A percentile compares a stretch with the other conserved stretches of the same genome.
phyloP scores from a whole-genome alignment of 2,888 invertebrate species.

The Griposia aprilina region DNA sequence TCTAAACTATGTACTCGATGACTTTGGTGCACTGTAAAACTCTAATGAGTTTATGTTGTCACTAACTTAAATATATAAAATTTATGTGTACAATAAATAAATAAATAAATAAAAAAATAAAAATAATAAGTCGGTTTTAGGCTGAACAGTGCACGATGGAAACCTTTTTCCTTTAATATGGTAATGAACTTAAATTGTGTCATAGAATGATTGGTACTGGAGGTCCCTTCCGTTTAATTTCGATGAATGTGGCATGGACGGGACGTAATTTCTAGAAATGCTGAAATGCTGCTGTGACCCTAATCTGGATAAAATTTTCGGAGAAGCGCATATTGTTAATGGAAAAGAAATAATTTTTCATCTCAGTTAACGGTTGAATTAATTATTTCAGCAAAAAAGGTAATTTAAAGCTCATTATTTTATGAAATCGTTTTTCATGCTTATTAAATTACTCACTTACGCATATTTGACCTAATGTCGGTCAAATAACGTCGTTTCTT shows the following conservation, averaged over 20 bases:
- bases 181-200: not conserved
- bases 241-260: not conserved
- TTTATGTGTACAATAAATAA: too few species aligned
- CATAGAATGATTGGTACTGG: not conserved
- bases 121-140: not conserved
- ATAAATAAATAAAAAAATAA: too few species aligned
- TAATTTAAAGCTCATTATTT: conserved; percentile 8
- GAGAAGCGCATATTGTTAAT: not conserved
- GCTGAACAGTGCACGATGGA: not conserved
- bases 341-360: conserved; percentile 42
- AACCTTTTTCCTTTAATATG: not conserved
- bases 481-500: conserved; percentile 36
- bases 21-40: too few species aligned
- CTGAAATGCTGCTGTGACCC: conserved; percentile 7
- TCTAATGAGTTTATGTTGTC: too few species aligned
- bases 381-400: conserved; percentile 16
- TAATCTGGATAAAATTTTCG: conserved; percentile 17
- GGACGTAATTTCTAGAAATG: not conserved
- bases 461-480: conserved; percentile 41
- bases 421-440: conserved; percentile 16
- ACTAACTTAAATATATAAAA: too few species aligned
- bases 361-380: conserved; percentile 34
- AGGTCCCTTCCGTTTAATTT: not conserved
- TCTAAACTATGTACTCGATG: too few species aligned
- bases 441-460: conserved; percentile 21